Evolutionary conservation across 2,888 invertebrate species (phyloP), one percentile per base, ranked within the genome.

Genomic region (Halocaridina rubra): DNA sequence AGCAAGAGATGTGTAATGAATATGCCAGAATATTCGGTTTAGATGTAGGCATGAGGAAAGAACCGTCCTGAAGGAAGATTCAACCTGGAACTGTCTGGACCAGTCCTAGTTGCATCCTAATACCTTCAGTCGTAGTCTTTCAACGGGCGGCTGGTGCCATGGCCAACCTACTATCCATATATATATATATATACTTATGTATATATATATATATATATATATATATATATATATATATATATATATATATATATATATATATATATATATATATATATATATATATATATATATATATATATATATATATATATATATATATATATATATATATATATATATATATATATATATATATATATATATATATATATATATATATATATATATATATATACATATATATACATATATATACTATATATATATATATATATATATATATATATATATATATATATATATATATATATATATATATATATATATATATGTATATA

Each of bases 231-330:
- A 71, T 46, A 71, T 46, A 80, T 69, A 80, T 67, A 71, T 69
- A 69, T 69, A 71, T 69, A 46, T 46, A 71, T 69, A 80, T 69
- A 71, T 80, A 69, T 80, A 71, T 80, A 71, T 80, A 46, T 80
- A 80, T 80, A 33, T 67, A 67, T 80, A 71, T 69, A 71, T 80
- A 67, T 80, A 46, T 69, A 80, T 33, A 69, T 71, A 19, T 69
- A 71, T 24, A 80, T 69, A 79, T 69, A 79, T 79, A 79, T 79
- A 79, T 79, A 67, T 67, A 24, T 77, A 5, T 16, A 30, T 77
- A 29, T 59, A 77, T 59, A 29, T 59, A 57, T 77, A 57, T 59
- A 77, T 57, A 61, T 77, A 27, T 77, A 30, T 61, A 24, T 30
- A 57, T 61, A 29, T 77, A 59, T 77, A n/a, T 61, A 57, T 30